phyloP scores from a whole-genome alignment of 1,140 invertebrate species.

The Carposina sasakii region DNA sequence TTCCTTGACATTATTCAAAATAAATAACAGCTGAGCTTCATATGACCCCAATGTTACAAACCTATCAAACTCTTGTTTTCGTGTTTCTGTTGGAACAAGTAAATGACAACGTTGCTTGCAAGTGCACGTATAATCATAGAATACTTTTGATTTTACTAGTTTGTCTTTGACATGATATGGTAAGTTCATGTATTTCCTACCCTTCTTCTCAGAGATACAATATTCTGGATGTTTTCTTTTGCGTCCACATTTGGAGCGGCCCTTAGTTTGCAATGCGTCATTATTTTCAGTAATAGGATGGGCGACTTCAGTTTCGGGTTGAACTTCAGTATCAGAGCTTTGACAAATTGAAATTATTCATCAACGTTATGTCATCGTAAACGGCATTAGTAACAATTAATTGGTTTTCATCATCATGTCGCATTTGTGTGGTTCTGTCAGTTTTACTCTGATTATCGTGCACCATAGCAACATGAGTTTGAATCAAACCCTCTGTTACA shows the following conservation, averaged over 20 bases:
- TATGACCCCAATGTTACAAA: constrained; percentile 16
- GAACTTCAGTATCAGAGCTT: constrained; percentile 7
- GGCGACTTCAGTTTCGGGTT: constrained; percentile 6
- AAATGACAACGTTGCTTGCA: constrained; percentile 8
- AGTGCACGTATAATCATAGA: constrained; percentile 14
- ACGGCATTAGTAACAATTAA: constrained; percentile 8
- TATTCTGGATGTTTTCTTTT: constrained; percentile 19
- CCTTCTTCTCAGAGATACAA: constrained; percentile 16
- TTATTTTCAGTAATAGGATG: constrained; percentile 15
- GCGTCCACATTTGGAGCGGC: constrained; percentile 14
- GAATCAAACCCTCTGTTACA: constrained; percentile 10
- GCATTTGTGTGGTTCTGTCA: constrained; percentile 5
- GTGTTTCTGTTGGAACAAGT: constrained; percentile 14
- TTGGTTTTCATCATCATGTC: constrained; percentile 7
- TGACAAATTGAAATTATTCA: constrained; percentile 13
- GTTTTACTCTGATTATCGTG: constrained; percentile 10
- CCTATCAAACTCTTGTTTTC: constrained; percentile 18
- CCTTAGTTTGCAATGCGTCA: constrained; percentile 14
- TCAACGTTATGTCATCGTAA: constrained; percentile 7
- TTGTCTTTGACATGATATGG: constrained; percentile 14
- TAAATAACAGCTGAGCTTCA: constrained; percentile 18
- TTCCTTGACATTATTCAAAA: constrained; percentile 15
- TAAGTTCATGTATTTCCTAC: constrained; percentile 18
- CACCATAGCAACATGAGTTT: constrained; percentile 12
- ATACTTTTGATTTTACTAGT: constrained; percentile 11